Conservation (phyloP, 2,888 invertebrate species). For the Trachelus tabidus region DNA sequence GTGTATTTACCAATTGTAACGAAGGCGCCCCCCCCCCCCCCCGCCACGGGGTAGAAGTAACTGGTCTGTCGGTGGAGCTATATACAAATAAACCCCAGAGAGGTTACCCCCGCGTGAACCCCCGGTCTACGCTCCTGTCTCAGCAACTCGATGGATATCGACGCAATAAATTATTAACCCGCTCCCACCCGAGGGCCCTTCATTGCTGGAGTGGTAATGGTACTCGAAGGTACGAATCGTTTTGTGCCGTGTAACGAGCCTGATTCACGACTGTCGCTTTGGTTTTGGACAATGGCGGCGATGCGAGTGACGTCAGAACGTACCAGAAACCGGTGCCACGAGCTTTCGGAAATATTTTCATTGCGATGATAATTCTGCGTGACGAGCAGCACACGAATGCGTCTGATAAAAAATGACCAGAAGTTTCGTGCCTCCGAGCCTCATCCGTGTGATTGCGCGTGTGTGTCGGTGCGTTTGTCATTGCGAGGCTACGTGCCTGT, state of each 20-base stretch:
- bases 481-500: not conserved
- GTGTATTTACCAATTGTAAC: conserved; percentile 23
- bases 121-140: not conserved
- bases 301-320: not conserved
- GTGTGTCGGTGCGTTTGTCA: not conserved
- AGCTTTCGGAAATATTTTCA: not conserved
- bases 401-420: not conserved
- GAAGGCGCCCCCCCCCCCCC: not conserved
- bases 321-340: not conserved
- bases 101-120: not conserved
- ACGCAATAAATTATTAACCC: conserved; percentile 20
- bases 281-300: not conserved
- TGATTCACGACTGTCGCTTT: not conserved
- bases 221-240: not conserved
- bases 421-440: not conserved
- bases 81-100: not conserved
- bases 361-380: not conserved
- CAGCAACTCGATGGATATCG: not conserved
- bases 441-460: not conserved
- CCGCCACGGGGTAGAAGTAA: not conserved
- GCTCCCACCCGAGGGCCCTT: not conserved
- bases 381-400: not conserved
- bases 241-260: not conserved
- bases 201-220: not conserved
- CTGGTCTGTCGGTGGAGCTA: not conserved